phyloP scores from a whole-genome alignment of 1,140 invertebrate species.

The Drosophila trapezifrons region DNA sequence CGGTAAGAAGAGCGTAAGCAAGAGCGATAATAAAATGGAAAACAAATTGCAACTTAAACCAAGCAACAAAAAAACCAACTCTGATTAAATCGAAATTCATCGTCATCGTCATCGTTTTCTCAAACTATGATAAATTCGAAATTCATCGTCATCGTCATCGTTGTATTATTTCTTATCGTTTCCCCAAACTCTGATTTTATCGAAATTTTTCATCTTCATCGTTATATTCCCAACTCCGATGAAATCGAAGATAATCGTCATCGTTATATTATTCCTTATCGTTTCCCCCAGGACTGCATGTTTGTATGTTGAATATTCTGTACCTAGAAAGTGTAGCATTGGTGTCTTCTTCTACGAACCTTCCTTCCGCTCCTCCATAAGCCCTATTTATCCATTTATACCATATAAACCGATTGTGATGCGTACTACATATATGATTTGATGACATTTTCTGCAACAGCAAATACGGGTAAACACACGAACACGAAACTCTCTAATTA shows the following conservation, averaged over 20 bases:
- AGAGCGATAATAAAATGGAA: conserved; percentile 79
- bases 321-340: conserved; percentile 30
- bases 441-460: conserved; percentile 62
- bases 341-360: conserved; percentile 37
- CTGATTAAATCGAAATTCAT: conserved; percentile 52
- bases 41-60: conserved; percentile 78
- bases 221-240: too few relatives aligned
- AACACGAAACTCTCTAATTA: conserved; percentile 44
- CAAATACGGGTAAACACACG: conserved; percentile 72
- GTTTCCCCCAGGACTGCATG: conserved; percentile 17
- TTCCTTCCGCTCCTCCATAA: conserved; percentile 15
- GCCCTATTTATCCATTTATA: conserved; percentile 5
- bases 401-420: conserved; percentile 46
- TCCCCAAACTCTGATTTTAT: background rate
- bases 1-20: conserved; percentile 60
- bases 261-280: background rate
- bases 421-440: conserved; percentile 45
- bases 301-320: conserved; percentile 16
- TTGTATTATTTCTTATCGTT: background rate
- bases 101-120: background rate
- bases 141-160: conserved; percentile 2
- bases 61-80: conserved; percentile 38
- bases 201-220: too few relatives aligned
- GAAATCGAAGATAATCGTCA: too few relatives aligned
- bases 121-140: background rate